Evolutionary conservation across 2,888 invertebrate genomes (phyloP), one percentile per base, ranked within the genome.

Genomic region (Molanna angustata): DNA sequence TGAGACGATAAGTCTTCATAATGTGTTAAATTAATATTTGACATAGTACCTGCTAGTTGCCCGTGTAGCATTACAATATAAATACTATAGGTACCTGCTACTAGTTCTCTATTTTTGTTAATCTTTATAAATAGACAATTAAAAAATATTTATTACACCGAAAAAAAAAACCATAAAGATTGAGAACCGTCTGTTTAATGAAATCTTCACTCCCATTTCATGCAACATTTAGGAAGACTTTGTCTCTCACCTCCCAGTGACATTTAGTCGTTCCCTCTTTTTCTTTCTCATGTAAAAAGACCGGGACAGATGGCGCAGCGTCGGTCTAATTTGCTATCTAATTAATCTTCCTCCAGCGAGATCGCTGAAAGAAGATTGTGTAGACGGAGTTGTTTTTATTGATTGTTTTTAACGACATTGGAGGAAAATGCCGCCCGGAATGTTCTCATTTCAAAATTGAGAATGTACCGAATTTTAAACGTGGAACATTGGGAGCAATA

Each of bases 311-410:
- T 46, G 42, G 39, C 39, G 49, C 47, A 42, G 40, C 45, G 42
- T 46, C 22, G 18, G 37, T 56, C 51, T 54, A 57, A 57, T 58
- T 58, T 54, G 50, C 48, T 56, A 50, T 54, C 54, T 54, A 58
- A 58, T 58, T 58, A 58, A 58, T 58, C 56, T 56, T 56, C 31
- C 46, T 53, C 47, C n/a, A 37, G 42, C 27, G 35, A 16, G 46
- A 46, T 39, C 22, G 39, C 47, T 47, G 37, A 47, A 22, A 47
- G 47, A 35, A 35, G 47, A 47, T 35, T 37, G 37, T 17, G 39
- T 37, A 35, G 39, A 39, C 35, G 47, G 47, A 47, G 47, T 22
- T 47, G 47, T 47, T 47, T 47, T 47, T 39, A 37, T 47, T 47
- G 47, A 47, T 47, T 47, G 47, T 47, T 47, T 47, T 47, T 47